Conservation (phyloP, 2,797 vertebrate species). For the Siniperca obscura region DNA sequence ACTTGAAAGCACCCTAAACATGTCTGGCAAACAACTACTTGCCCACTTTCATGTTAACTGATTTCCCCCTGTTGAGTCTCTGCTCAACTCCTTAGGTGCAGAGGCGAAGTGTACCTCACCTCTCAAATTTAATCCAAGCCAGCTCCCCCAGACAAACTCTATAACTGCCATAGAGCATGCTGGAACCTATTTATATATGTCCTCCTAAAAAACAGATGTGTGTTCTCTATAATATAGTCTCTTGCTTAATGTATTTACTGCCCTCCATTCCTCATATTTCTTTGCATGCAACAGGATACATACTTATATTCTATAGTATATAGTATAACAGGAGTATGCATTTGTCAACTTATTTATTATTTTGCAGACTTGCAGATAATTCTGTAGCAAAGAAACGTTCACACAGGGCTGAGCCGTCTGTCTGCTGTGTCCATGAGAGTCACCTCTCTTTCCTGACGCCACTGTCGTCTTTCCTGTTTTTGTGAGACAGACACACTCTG, state of each 20-base stretch:
- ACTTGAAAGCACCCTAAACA: neutral
- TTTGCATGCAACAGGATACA: conserved; percentile 15
- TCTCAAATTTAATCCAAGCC: conserved; percentile 7
- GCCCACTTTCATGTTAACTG: neutral
- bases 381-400: neutral
- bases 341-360: neutral
- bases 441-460: conserved; percentile 50
- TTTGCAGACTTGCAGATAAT: conserved; percentile 5
- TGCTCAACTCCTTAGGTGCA: neutral
- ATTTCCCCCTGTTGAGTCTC: neutral
- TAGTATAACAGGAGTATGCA: neutral
- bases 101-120: neutral
- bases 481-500: conserved; percentile 19
- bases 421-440: conserved; percentile 19
- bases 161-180: conserved; percentile 2
- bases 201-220: conserved; percentile 28
- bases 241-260: conserved; percentile 14
- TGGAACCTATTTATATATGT: conserved; percentile 20
- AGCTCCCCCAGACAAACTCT: conserved; percentile 18
- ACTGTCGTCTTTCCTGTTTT: conserved; percentile 73
- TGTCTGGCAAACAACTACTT: neutral
- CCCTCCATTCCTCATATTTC: conserved; percentile 36
- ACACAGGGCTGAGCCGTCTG: neutral
- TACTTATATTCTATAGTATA: neutral
- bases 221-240: conserved; percentile 14